Evolutionary conservation across 2,797 vertebrate species (phyloP).

Genomic region (Hafferia zeledoni): DNA sequence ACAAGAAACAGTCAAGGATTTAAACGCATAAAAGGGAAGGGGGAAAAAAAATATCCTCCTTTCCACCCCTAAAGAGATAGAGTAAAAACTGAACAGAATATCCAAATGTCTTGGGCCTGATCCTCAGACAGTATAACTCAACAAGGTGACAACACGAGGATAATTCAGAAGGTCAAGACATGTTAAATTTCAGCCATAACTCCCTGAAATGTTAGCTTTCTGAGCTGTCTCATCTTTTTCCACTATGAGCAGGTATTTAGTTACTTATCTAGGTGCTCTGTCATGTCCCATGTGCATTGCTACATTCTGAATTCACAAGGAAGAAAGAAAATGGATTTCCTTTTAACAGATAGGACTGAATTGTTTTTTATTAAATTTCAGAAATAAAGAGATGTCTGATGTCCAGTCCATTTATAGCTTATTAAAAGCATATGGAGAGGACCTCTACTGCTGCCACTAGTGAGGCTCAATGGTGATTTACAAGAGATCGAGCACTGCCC

Average conservation of each 20-base stretch:
- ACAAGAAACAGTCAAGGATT: not conserved
- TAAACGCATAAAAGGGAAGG: not conserved
- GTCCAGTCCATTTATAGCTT: not conserved
- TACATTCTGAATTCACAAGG: not conserved
- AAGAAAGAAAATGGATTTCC: not conserved
- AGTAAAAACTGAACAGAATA: not conserved
- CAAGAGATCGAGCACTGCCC: not conserved
- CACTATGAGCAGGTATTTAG: not conserved
- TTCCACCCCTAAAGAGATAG: not conserved
- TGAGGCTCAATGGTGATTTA: constrained; percentile 29
- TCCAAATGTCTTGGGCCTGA: not conserved
- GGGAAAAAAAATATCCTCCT: not conserved
- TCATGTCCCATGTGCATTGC: not conserved
- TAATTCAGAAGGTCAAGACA: not conserved
- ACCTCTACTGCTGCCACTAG: not conserved
- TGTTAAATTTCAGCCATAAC: not conserved
- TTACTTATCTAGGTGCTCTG: not conserved
- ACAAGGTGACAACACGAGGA: not conserved
- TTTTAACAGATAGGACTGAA: not conserved
- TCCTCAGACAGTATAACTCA: not conserved
- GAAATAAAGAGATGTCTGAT: constrained; percentile 18
- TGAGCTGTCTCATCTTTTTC: not conserved
- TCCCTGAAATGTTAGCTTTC: not conserved
- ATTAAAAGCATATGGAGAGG: constrained; percentile 13
- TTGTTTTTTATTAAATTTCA: constrained; percentile 15